Evolutionary conservation across 2,113 vertebrate species (phyloP), one percentile per base, ranked within the genome.

Genomic region (Xerus inauris): DNA sequence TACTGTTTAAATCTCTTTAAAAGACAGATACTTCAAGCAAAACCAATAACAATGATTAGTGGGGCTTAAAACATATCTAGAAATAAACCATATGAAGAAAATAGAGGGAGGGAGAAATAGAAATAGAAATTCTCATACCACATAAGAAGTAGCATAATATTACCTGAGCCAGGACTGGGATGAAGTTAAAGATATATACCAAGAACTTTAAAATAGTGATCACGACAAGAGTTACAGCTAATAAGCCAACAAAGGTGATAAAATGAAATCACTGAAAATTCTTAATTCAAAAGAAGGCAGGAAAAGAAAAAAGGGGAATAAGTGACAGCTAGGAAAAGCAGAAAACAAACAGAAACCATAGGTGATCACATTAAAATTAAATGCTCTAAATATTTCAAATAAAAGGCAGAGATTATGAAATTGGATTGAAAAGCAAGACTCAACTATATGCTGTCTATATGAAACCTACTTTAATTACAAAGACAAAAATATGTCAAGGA

Each of bases 321-420:
- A 69, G 91, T 19, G 91, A 35, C 59, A 65, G 32, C 57, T 20
- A 30, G 42, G 13, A 42, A 77, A 94, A 91, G 42, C 2, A 90
- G 64, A 89, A 85, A 89, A 82, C 19, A 89, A 92, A 83, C 22
- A 64, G 17, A 93, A 96, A 88, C 28, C 64, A 45, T 32, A 86
- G 49, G 77, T 35, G 69, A 79, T 65, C 82, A 86, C 72, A 91
- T 82, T 95, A 91, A 93, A 87, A 38, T 0, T 87, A 85, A 84
- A 82, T 62, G 32, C 30, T 64, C 26, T 95, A 94, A 96, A 84
- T 83, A 87, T 7, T 89, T 87, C 80, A 75, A 89, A n/a, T 83
- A 92, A 86, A 94, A 90, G 72, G 57, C 26, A 92, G 64, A 88
- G 67, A 83, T 76, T 71, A 24, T 45, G 84, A 91, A 24, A 64